These are phyloP conservation scores for Cichladusa arquata DNA, from an alignment of 2,113 vertebrate genomes.

Conservation along the genomic window DNA sequence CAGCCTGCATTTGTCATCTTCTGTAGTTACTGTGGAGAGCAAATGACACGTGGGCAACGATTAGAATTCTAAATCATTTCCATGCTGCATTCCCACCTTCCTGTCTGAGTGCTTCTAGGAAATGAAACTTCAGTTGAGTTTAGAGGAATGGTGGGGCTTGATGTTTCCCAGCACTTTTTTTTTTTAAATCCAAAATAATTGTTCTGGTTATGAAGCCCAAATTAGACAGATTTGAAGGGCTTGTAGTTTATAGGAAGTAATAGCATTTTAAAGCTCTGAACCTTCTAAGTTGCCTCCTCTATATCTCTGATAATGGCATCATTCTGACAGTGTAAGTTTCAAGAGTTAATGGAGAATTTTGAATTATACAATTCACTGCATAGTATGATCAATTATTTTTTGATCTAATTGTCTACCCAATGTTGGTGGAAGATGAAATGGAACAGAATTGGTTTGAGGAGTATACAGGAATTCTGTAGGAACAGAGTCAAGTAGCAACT, in stretches of 20 bases:
- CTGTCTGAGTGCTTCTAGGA: not conserved
- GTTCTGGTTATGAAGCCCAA: not conserved
- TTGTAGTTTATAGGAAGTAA: not conserved
- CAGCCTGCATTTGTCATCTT: not conserved
- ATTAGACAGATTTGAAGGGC: not conserved
- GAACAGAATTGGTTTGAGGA: not conserved
- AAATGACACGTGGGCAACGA: fast-evolving
- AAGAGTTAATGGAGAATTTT: not conserved
- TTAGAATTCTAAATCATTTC: not conserved
- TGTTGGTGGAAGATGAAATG: not conserved
- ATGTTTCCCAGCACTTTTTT: not conserved
- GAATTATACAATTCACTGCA: not conserved
- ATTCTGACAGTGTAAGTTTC: not conserved
- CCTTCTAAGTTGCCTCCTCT: not conserved
- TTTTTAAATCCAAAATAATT: not conserved
- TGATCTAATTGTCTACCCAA: not conserved
- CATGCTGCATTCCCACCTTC: not conserved
- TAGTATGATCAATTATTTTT: not conserved
- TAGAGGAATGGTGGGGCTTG: not conserved
- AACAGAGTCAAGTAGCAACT: not conserved
- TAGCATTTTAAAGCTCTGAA: not conserved
- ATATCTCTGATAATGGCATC: not conserved
- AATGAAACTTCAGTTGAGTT: not conserved
- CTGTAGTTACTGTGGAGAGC: not conserved
- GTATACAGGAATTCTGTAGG: not conserved